Evolutionary conservation across 1,140 invertebrate genomes (phyloP), one percentile per base, ranked within the genome.

Genomic region (Eupeodes corollae): DNA sequence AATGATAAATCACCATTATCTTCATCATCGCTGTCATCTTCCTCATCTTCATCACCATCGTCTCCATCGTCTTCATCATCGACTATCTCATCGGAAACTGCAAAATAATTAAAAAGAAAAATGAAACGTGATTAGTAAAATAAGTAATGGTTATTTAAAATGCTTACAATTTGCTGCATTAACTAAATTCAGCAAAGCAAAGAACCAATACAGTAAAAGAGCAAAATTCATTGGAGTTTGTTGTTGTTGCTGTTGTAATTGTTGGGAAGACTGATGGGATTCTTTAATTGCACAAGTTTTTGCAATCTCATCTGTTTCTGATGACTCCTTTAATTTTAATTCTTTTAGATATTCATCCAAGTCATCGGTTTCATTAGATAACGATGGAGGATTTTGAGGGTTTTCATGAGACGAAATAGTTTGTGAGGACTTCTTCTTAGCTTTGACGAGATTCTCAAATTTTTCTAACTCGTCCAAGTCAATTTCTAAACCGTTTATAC

Each of bases 1-100:
- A 87, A 73, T 52, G 79, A 81, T 49, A 86, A 71, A 56, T 80
- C 78, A 45, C 70, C 72, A 38, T 79, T 74, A 51, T 42, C 42
- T 38, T 47, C 42, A 12, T 39, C 47, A 41, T 52, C 50, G 18
- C 31, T 32, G 26, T 18, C 18, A 5, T 51, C 50, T 38, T 48
- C 46, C 41, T 50, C 52, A 38, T 48, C 46, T 0, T 44, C 53
- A 31, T 48, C 55, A 42, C 50, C 56, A 49, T 47, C 54, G 47
- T 35, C 51, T 55, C 46, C 57, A 56, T 48, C 10, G 50, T 61
- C 15, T 14, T 48, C 46, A 43, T 48, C 46, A 11, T 48, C 46
- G 9, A 56, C 64, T n/a, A 59, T 59, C 19, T 67, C 67, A 33
- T 59, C 55, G 19, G 56, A 61, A 51, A 61, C 58, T 44, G 30